phyloP scores from a whole-genome alignment of 2,113 vertebrate genomes.

The Danio rerio region DNA sequence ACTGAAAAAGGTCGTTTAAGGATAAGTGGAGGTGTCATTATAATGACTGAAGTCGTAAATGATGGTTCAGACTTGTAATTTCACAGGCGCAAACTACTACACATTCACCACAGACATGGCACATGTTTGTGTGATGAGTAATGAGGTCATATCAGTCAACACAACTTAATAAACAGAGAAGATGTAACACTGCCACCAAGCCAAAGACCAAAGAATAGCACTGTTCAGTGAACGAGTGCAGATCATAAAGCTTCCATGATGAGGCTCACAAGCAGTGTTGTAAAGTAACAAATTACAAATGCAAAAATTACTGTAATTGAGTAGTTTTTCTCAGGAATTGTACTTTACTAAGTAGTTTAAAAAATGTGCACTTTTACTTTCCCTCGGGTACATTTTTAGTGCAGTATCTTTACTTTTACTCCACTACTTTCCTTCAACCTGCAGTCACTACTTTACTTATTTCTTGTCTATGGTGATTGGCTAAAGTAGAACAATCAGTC shows the following conservation, averaged over 20 bases:
- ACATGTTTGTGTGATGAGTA: conserved; percentile 23
- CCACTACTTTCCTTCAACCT: too few relatives aligned
- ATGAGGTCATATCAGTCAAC: not conserved
- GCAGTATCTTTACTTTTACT: too few relatives aligned
- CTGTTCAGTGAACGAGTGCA: not conserved
- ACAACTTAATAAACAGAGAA: too few relatives aligned
- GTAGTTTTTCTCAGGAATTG: too few relatives aligned
- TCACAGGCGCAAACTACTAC: not conserved
- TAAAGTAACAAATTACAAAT: too few relatives aligned
- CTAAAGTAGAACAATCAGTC: too few relatives aligned
- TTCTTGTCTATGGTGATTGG: too few relatives aligned
- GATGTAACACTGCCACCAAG: conserved; percentile 26
- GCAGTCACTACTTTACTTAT: too few relatives aligned
- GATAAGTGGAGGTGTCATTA: not conserved
- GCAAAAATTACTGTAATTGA: too few relatives aligned
- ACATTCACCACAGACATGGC: not conserved
- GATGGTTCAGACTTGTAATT: not conserved
- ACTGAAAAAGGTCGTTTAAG: not conserved
- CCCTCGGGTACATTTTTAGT: too few relatives aligned
- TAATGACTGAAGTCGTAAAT: not conserved
- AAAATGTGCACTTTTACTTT: too few relatives aligned
- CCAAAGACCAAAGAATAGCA: conserved; percentile 7
- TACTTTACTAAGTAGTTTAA: too few relatives aligned
- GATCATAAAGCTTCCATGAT: not conserved
- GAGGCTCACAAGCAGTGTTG: not conserved